Conservation (phyloP, 2,888 invertebrate genomes). For the Ochropleura plecta region DNA sequence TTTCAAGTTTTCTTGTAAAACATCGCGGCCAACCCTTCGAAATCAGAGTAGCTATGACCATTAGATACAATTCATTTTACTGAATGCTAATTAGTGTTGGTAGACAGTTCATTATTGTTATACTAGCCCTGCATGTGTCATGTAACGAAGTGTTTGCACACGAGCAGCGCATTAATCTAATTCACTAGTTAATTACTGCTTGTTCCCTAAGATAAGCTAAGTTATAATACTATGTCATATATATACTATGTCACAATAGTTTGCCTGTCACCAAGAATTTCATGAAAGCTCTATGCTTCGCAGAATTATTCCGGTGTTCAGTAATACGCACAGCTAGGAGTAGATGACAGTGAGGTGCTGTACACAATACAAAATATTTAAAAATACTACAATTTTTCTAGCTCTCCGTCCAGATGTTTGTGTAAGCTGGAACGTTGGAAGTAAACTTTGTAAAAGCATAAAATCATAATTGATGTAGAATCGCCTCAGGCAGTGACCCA, state of each 20-base stretch:
- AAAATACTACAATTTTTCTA: background rate
- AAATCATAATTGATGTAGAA: background rate
- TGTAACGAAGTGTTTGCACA: constrained; percentile 25
- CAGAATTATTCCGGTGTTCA: background rate
- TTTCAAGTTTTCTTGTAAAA: background rate
- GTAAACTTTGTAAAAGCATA: background rate
- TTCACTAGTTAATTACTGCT: constrained; percentile 43
- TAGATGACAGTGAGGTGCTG: background rate
- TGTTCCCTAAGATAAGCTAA: constrained; percentile 35
- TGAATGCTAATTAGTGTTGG: background rate
- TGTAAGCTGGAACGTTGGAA: too few species aligned
- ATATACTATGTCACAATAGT: background rate
- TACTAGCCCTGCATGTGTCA: background rate
- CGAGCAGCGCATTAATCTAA: constrained; percentile 39
- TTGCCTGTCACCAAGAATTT: background rate
- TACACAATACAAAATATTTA: background rate
- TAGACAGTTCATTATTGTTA: background rate
- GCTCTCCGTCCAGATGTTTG: background rate
- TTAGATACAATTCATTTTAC: background rate
- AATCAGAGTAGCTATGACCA: background rate
- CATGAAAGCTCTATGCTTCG: background rate
- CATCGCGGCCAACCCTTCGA: background rate
- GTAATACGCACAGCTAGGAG: background rate
- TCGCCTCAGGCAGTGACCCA: background rate
- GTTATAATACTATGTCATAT: background rate